Evolutionary conservation across 2,797 vertebrate genomes (phyloP).

Genomic region (Semaprochilodus insignis): DNA sequence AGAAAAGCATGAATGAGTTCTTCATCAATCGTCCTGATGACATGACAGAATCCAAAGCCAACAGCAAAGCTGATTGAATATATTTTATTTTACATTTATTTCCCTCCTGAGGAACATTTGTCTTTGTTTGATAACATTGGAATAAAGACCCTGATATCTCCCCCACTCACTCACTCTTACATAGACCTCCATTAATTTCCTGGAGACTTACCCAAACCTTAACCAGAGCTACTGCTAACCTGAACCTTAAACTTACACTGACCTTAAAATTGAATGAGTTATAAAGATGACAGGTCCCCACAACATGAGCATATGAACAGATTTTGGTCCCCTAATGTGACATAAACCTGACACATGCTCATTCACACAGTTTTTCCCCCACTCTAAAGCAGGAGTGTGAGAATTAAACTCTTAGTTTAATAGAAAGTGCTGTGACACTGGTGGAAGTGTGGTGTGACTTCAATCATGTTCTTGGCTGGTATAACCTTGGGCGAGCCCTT

Average conservation of each 20-base stretch:
- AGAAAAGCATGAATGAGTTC: neutral
- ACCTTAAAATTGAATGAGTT: too few species aligned
- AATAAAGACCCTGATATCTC: neutral
- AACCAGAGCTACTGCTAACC: too few species aligned
- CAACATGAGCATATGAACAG: too few species aligned
- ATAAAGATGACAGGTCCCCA: too few species aligned
- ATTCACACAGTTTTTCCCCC: slow-evolving; percentile 21
- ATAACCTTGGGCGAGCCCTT: slow-evolving; percentile 30
- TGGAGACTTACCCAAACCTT: too few species aligned
- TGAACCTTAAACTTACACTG: neutral
- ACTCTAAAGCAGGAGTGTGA: slow-evolving; percentile 18
- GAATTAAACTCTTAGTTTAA: slow-evolving; percentile 63
- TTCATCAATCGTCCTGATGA: neutral
- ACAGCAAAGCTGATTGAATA: neutral
- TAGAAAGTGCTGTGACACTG: slow-evolving; percentile 56
- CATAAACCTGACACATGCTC: neutral
- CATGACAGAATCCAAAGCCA: neutral
- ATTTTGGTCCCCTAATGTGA: too few species aligned
- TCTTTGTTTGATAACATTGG: too few species aligned
- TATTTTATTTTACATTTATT: neutral
- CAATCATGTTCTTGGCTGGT: slow-evolving; percentile 67
- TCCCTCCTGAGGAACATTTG: too few species aligned
- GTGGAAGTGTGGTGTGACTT: slow-evolving; percentile 69
- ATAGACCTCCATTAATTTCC: too few species aligned
- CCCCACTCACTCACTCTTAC: neutral